phyloP scores from a whole-genome alignment of 2,797 vertebrate genomes.

The Xenentodon cancila region DNA sequence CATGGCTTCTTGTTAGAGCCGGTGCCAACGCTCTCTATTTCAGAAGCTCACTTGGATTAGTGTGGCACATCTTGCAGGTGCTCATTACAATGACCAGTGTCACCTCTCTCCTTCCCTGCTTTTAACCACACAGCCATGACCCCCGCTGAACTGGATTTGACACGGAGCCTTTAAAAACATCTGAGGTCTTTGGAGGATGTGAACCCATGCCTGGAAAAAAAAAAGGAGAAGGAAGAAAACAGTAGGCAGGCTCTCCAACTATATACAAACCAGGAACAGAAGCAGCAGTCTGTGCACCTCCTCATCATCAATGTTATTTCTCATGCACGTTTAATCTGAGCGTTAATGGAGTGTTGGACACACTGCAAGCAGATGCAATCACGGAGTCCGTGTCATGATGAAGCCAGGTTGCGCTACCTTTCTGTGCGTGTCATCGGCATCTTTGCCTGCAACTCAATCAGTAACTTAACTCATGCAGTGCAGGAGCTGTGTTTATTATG shows the following conservation, averaged over 20 bases:
- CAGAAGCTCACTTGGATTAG: too few relatives aligned
- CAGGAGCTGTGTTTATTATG: slow-evolving; percentile 78
- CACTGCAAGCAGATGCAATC: slow-evolving; percentile 67
- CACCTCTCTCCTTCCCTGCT: slow-evolving; percentile 40
- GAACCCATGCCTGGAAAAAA: slow-evolving; percentile 6
- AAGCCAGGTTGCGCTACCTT: slow-evolving; percentile 19
- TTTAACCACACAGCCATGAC: slow-evolving; percentile 34
- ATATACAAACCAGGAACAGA: slow-evolving; percentile 35
- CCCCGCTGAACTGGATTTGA: slow-evolving; percentile 52
- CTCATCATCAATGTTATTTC: slow-evolving; percentile 59
- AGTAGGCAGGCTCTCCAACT: slow-evolving; percentile 45
- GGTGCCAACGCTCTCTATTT: too few relatives aligned
- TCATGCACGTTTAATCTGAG: slow-evolving; percentile 58
- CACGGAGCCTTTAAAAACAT: slow-evolving; percentile 60
- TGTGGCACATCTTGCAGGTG: slow-evolving; percentile 55
- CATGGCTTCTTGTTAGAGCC: slow-evolving; percentile 20
- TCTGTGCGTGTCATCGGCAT: slow-evolving; percentile 44
- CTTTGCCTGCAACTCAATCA: slow-evolving; percentile 73
- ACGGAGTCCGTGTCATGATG: slow-evolving; percentile 54
- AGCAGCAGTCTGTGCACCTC: slow-evolving; percentile 40
- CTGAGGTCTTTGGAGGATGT: slow-evolving; percentile 26
- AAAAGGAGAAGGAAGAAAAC: slow-evolving; percentile 2
- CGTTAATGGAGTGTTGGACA: slow-evolving; percentile 71
- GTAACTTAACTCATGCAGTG: slow-evolving; percentile 40
- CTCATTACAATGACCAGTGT: slow-evolving; percentile 68